Percentiles rank a stretch among this genome's conserved stretches.
Conservation (phyloP, 1,140 invertebrate species). For the Caligus rogercresseyi region DNA sequence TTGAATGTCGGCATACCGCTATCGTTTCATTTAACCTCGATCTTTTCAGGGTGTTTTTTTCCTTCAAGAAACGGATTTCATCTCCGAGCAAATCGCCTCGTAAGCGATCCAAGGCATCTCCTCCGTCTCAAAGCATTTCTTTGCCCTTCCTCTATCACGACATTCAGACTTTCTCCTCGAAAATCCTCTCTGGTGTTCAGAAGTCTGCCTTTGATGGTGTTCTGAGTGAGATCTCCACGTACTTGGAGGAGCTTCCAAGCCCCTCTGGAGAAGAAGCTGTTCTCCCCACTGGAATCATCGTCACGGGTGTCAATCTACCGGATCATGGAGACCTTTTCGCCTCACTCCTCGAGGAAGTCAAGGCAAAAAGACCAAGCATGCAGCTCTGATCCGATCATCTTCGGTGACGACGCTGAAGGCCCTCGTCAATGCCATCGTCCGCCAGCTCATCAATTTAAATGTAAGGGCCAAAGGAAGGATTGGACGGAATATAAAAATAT, state of each 20-base stretch:
- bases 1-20: no score
- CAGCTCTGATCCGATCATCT: neutral
- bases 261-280: neutral
- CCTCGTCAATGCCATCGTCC: neutral
- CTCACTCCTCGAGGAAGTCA: neutral
- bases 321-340: slow-evolving; percentile 20
- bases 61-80: neutral
- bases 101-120: neutral
- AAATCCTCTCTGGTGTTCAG: neutral
- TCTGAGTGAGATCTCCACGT: neutral
- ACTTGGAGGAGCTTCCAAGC: neutral
- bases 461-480: no score
- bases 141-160: neutral
- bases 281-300: neutral
- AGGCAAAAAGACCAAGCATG: neutral
- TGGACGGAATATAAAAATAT: no score
- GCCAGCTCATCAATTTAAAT: neutral
- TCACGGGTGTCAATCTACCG: slow-evolving; percentile 21
- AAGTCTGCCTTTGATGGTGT: slow-evolving; percentile 3
- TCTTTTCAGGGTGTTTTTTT: no score
- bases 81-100: neutral
- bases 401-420: neutral
- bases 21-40: no score
- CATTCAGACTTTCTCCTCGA: neutral
- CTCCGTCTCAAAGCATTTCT: neutral